Evolutionary conservation across 1,140 invertebrate species (phyloP), one percentile per base, ranked within the genome.

Genomic region (Heliconius melpomene): DNA sequence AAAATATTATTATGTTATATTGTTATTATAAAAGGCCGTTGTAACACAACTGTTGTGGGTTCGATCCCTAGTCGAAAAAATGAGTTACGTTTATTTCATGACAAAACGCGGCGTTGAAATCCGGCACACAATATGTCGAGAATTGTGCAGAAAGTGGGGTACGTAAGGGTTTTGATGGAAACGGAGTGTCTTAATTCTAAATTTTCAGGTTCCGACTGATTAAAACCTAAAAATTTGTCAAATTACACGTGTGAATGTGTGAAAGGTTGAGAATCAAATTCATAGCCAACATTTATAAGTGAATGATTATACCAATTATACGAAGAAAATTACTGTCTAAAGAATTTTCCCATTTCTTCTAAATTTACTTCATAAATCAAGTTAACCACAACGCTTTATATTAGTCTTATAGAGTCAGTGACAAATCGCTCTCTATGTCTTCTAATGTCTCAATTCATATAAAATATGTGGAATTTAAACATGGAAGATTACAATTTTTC

Each of bases 361-460:
- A 66, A 66, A 66, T 66, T 66, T 29, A 66, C 23, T 66, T 66
- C 60, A 16, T 66, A 66, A 66, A 66, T 66, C 60, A 29, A 66
- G 20, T 66, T 66, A 66, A 66, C 26, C 60, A 26, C 60, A 16
- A 66, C 60, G 23, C 60, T 66, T 66, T 66, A 29, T 66, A 66
- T 66, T 66, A 66, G 60, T 5, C 23, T 66, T 5, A 66, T 29
- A 66, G 60, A 26, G 60, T 29, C 26, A 13, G 60, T 66, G 60
- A 66, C 13, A 66, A 66, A 66, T 66, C 26, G 60, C 11, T 66
- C 60, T 29, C 54, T 9, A n/a, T 60, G n/a, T 60, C 54, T 9
- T 60, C 20, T 60, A 60, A 60, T 60, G 54, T 3, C 9, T 23
- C 54, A 60, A 60, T 60, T 60, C 60, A 66, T 29, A 29, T 29